Evolutionary conservation across 2,113 vertebrate genomes (phyloP), one percentile per base, ranked within the genome.

Genomic region (Plestiodon gilberti): DNA sequence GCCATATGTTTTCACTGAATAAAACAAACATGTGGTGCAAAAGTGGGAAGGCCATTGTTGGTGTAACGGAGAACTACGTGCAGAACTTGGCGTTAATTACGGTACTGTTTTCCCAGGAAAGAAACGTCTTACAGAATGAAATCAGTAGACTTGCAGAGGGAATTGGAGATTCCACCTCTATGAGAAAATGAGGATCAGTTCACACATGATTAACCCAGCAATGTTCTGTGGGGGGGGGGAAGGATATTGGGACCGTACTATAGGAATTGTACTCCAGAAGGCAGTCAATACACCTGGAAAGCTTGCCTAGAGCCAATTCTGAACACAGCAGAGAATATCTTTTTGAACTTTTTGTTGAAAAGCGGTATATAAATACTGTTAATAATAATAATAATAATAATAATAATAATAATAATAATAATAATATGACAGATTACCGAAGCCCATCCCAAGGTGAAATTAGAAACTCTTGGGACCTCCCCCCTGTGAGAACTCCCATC

Each of bases 81-180:
- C 65, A 78, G n/a, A 84, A 70, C 38, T 0, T 76, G 57, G 43
- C 4, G 78, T 10, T 64, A 18, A 57, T 87, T 92, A 87, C 79
- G 80, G 78, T 52, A 11, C 40, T 30, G 38, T 84, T 64, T 73
- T 69, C 82, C 64, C 48, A 28, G 1, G 59, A 3, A 7, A 25
- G 0, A 23, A 71, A 20, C 15, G 20, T 74, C 65, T 25, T 83
- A 1, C 71, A 38, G 69, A 74, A 33, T n/a, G 20, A 83, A 28
- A 33, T 38, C 6, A 35, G 22, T 48, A 69, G 43, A 17, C 8
- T 62, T 69, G 43, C 15, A 14, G 30, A n/a, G 43, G 7, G 38
- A 25, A 61, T 28, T 59, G 55, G n/a, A 78, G n/a, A 22, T 38
- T 35, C n/a, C n/a, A 78, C 18, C 57, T 61, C 77, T 78, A 35